A percentile compares a stretch with the other conserved stretches of the same genome.
Evolutionary conservation across 2,888 invertebrate species (phyloP).

Genomic region (Yponomeuta sedellus): DNA sequence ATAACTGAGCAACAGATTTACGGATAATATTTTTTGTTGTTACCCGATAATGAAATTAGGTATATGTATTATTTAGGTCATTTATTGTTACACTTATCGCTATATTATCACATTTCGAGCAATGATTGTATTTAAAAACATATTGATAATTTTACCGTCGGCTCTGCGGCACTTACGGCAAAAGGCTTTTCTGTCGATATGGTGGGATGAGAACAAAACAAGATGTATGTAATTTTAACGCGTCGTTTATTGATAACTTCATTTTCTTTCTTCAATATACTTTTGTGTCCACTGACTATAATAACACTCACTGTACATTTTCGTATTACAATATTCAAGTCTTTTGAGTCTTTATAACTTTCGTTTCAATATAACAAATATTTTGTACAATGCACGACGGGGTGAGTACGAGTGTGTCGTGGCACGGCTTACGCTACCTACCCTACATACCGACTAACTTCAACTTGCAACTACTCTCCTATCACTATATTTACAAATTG

Average conservation of each 20-base stretch:
- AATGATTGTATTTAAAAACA: no score
- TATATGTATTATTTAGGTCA: no score
- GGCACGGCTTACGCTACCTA: conserved; percentile 71
- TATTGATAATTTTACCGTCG: conserved; percentile 1
- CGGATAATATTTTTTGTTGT: no score
- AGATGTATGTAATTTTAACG: conserved; percentile 65
- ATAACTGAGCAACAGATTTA: no score
- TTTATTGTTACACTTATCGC: no score
- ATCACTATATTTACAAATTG: conserved; percentile 74
- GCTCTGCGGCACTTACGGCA: not conserved
- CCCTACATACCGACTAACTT: conserved; percentile 59
- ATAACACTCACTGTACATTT: conserved; percentile 77
- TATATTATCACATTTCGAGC: no score
- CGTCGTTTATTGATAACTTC: conserved; percentile 75
- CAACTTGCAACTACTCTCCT: conserved; percentile 55
- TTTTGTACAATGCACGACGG: conserved; percentile 73
- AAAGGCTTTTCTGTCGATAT: not conserved
- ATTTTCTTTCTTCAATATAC: conserved; percentile 70
- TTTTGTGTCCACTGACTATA: conserved; percentile 76
- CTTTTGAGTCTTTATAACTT: conserved; percentile 71
- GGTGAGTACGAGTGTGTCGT: conserved; percentile 62
- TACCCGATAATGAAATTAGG: no score
- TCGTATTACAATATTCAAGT: conserved; percentile 74
- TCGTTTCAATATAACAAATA: conserved; percentile 72
- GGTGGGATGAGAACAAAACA: conserved; percentile 61